A percentile compares a stretch with the other conserved stretches of the same genome.
phyloP scores from a whole-genome alignment of 2,797 vertebrate genomes.

The Bryconaethiops microstoma region DNA sequence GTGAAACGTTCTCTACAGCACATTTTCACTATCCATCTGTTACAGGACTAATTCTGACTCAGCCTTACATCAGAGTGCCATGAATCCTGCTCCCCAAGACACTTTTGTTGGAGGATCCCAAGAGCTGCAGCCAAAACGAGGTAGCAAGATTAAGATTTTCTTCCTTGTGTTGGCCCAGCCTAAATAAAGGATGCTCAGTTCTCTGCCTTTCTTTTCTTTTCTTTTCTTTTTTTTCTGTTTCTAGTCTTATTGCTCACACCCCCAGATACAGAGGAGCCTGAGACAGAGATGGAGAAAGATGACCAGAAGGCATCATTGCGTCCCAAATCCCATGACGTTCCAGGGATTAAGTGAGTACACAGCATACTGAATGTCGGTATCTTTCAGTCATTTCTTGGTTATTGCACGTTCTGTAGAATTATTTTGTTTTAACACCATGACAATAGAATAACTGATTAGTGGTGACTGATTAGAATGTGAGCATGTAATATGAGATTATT shows the following conservation, averaged over 20 bases:
- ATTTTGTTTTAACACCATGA: neutral
- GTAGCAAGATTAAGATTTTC: conserved; percentile 67
- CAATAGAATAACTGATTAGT: too few species aligned
- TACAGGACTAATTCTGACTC: conserved; percentile 97
- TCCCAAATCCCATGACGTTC: conserved; percentile 94
- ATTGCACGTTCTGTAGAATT: neutral
- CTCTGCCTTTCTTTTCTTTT: too few species aligned
- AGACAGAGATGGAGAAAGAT: conserved; percentile 85
- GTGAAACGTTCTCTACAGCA: neutral
- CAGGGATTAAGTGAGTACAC: conserved; percentile 94
- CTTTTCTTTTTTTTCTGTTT: neutral
- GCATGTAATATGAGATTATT: neutral
- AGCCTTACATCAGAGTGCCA: conserved; percentile 96
- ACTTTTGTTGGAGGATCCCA: conserved; percentile 89
- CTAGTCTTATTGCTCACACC: conserved; percentile 91
- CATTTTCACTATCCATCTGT: neutral
- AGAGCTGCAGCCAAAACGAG: conserved; percentile 94
- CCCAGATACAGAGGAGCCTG: conserved; percentile 89
- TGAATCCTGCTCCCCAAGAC: conserved; percentile 90
- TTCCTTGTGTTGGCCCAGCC: conserved; percentile 43
- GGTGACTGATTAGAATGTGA: neutral
- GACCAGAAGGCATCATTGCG: conserved; percentile 81
- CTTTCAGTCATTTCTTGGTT: neutral
- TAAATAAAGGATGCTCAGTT: conserved; percentile 4
- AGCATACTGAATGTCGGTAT: neutral